phyloP scores from a whole-genome alignment of 1,140 invertebrate species.

The Drosophila lowei region DNA sequence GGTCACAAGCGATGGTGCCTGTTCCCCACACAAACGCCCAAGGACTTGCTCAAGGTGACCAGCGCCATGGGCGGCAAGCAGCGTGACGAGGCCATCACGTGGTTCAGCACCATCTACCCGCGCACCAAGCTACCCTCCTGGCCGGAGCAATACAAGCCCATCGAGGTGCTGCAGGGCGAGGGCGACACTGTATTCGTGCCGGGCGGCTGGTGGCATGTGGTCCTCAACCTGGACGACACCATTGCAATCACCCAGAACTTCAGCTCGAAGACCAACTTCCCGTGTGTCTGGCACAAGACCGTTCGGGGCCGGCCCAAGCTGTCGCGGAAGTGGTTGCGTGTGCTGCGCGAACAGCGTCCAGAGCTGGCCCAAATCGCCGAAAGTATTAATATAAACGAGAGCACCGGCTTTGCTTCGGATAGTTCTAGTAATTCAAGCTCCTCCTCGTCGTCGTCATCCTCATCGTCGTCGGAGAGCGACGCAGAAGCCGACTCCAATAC shows the following conservation, averaged over 20 bases:
- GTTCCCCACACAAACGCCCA: conserved; percentile 98
- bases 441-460: conserved; percentile 88
- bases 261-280: conserved; percentile 97
- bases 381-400: conserved; percentile 92
- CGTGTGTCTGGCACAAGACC: conserved; percentile 99
- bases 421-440: conserved; percentile 95
- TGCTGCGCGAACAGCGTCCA: conserved; percentile 89
- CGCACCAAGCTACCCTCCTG: conserved; percentile 94
- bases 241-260: conserved; percentile 99
- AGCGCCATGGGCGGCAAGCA: conserved; percentile 96
- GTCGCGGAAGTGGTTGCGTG: conserved; percentile 92
- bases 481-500: conserved; percentile 82
- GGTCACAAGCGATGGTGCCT: conserved; percentile 99
- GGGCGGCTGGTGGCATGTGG: conserved; percentile 99
- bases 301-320: conserved; percentile 97
- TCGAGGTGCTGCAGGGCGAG: conserved; percentile 98
- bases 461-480: conserved; percentile 87
- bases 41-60: conserved; percentile 96
- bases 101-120: conserved; percentile 99
- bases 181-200: conserved; percentile 99
- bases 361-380: conserved; percentile 93
- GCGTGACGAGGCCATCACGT: conserved; percentile 98
- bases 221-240: conserved; percentile 97
- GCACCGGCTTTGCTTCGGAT: conserved; percentile 96
- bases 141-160: conserved; percentile 95